Percentiles rank a stretch among this genome's conserved stretches.
Conservation (phyloP, 1,140 invertebrate genomes). For the Drosophila paulistorum region DNA sequence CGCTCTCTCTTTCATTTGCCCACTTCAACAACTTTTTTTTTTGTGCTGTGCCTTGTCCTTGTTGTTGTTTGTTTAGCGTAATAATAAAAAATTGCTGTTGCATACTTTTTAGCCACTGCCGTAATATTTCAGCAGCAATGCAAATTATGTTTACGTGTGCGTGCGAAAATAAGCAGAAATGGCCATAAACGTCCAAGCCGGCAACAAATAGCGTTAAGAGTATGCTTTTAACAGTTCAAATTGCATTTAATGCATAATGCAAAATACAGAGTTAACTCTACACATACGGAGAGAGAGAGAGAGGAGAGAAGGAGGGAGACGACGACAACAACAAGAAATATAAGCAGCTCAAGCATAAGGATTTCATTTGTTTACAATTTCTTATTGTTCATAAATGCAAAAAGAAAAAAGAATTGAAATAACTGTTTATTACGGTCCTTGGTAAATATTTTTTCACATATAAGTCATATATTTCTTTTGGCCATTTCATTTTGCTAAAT, state of each 20-base stretch:
- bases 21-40: conserved; percentile 13
- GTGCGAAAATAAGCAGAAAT: conserved; percentile 44
- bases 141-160: conserved; percentile 70
- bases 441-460: no score
- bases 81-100: conserved; percentile 42
- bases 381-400: conserved; percentile 27
- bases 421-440: not conserved
- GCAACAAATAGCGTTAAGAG: conserved; percentile 37
- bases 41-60: conserved; percentile 23
- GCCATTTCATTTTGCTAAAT: no score
- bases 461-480: no score
- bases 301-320: not conserved
- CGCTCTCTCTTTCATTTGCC: conserved; percentile 11
- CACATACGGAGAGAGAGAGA: not conserved
- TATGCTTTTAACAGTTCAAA: conserved; percentile 71
- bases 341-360: not conserved
- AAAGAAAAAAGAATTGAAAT: conserved; percentile 17
- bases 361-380: conserved; percentile 48
- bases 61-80: conserved; percentile 15
- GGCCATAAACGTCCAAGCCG: conserved; percentile 6
- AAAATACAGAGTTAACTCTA: conserved; percentile 45
- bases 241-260: conserved; percentile 66
- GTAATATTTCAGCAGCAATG: conserved; percentile 66
- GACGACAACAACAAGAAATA: not conserved
- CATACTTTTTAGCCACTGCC: conserved; percentile 64